A percentile compares a stretch with the other conserved stretches of the same genome.
phyloP scores from a whole-genome alignment of 2,797 vertebrate species.

The Antrozous pallidus region DNA sequence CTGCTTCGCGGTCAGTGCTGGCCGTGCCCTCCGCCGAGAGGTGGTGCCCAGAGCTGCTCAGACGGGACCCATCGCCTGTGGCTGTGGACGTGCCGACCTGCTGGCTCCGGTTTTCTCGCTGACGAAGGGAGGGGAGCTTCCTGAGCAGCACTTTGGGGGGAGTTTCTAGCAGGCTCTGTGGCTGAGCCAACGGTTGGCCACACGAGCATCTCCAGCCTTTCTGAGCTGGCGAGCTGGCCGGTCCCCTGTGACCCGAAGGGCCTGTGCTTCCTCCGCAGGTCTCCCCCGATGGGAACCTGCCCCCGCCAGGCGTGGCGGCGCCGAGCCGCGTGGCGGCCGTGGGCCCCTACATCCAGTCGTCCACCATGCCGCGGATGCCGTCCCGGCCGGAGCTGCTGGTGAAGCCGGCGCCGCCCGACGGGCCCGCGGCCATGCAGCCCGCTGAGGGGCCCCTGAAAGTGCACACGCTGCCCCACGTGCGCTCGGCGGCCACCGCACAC shows the following conservation, averaged over 20 bases:
- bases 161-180: background rate
- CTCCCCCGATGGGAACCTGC: slow-evolving; percentile 88
- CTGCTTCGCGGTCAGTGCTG: background rate
- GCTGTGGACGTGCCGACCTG: background rate
- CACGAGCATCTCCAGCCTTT: background rate
- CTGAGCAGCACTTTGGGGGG: background rate
- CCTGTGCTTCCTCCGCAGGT: slow-evolving; percentile 80
- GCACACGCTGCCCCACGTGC: slow-evolving; percentile 86
- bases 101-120: slow-evolving; percentile 52
- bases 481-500: slow-evolving; percentile 78
- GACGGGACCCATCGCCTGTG: background rate
- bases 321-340: slow-evolving; percentile 94
- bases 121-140: background rate
- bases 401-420: slow-evolving; percentile 92
- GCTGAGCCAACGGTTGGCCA: background rate
- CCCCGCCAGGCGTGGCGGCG: slow-evolving; percentile 87
- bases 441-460: slow-evolving; percentile 83
- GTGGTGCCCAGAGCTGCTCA: background rate
- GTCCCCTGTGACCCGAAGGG: background rate
- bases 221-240: background rate
- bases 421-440: slow-evolving; percentile 84
- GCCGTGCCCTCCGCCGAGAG: background rate
- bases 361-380: slow-evolving; percentile 93
- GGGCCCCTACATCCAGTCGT: slow-evolving; percentile 97
- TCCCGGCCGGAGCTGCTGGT: slow-evolving; percentile 91